Evolutionary conservation across 2,888 invertebrate genomes (phyloP).

Genomic region (Beris morrisii): DNA sequence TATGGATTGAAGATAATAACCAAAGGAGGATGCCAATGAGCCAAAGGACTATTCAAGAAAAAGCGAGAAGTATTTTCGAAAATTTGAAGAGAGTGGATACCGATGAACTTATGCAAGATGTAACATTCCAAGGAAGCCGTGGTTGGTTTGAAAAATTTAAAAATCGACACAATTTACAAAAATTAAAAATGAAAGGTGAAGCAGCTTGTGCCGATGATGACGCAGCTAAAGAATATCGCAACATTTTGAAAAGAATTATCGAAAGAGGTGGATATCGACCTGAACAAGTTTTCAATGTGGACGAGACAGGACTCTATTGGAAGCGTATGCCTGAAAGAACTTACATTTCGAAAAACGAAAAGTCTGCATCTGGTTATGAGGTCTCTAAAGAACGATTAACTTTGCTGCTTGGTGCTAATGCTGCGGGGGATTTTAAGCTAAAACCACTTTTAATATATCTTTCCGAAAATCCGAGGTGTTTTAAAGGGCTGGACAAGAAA

Average conservation of each 20-base stretch:
- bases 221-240: constrained; percentile 33
- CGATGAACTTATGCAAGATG: no score
- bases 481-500: constrained; percentile 42
- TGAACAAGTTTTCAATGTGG: constrained; percentile 44
- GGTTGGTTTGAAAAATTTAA: no score
- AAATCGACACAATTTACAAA: constrained; percentile 35
- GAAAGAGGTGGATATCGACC: constrained; percentile 40
- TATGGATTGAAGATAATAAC: constrained; percentile 38
- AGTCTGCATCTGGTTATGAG: constrained; percentile 41
- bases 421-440: no score
- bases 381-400: constrained; percentile 45
- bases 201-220: constrained; percentile 40
- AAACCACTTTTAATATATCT: constrained; percentile 42
- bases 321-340: constrained; percentile 25
- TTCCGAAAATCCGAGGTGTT: constrained; percentile 42
- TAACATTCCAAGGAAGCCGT: no score
- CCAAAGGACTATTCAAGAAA: constrained; percentile 41
- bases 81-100: constrained; percentile 32
- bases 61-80: constrained; percentile 42
- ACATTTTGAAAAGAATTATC: constrained; percentile 37
- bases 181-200: constrained; percentile 41
- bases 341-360: constrained; percentile 10
- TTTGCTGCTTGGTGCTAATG: constrained; percentile 34
- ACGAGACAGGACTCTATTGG: constrained; percentile 42
- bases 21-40: constrained; percentile 39